A percentile compares a stretch with the other conserved stretches of the same genome.
Evolutionary conservation across 2,888 invertebrate species (phyloP).

Genomic region (Panopea generosa): DNA sequence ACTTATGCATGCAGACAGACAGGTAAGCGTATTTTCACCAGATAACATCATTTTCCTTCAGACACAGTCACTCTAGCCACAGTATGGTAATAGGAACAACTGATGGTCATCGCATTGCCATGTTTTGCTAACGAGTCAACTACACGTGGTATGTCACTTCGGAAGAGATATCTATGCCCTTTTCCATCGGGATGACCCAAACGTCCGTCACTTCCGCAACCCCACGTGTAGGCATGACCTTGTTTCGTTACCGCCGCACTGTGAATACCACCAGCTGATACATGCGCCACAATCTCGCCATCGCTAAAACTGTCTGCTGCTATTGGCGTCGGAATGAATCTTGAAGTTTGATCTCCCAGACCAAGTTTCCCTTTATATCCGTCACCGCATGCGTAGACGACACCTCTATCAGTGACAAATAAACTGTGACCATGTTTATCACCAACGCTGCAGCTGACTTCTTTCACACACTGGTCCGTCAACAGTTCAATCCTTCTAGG

Average conservation of each 20-base stretch:
- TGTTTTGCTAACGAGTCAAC: conserved; percentile 59
- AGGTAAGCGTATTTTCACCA: too few species aligned
- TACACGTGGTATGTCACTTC: conserved; percentile 67
- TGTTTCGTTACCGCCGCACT: conserved; percentile 67
- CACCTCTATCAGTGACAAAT: conserved; percentile 59
- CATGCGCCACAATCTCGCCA: conserved; percentile 56
- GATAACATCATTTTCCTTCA: too few species aligned
- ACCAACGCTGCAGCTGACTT: conserved; percentile 73
- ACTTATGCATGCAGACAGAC: too few species aligned
- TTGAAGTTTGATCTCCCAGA: conserved; percentile 63
- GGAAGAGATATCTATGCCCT: conserved; percentile 74
- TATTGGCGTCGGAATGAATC: conserved; percentile 55
- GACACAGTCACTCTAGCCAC: conserved; percentile 50
- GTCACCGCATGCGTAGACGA: conserved; percentile 71
- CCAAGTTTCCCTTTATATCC: conserved; percentile 78
- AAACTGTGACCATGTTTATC: conserved; percentile 77
- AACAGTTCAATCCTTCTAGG: conserved; percentile 38
- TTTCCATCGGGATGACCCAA: conserved; percentile 75
- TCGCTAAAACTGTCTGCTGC: conserved; percentile 56
- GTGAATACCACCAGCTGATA: conserved; percentile 75
- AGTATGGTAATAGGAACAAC: conserved; percentile 73
- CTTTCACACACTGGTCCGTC: conserved; percentile 43
- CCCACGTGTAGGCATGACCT: conserved; percentile 75
- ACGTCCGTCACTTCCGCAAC: conserved; percentile 76
- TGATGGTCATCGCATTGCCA: conserved; percentile 53